Base-by-base conservation (phyloP, 2,113 vertebrate genomes). In the Perca flavescens region DNA sequence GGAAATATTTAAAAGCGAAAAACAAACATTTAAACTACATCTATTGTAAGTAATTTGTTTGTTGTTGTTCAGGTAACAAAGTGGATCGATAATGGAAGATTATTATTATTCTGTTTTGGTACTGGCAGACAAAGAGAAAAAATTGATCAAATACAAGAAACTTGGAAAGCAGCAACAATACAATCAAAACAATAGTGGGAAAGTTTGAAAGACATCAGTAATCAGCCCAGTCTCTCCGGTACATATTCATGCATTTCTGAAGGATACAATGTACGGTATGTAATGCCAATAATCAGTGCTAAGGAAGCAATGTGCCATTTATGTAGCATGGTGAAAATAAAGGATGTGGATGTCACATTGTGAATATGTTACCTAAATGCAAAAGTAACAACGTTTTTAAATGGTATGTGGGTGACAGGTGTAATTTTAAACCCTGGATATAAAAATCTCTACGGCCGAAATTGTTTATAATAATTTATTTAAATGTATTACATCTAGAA, bases 131-230 rank as follows among this genome's bases (percentile, higher is more conserved):
- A 1, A 28, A 57, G 19, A 54, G 40, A 8, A 75, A 75, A 52
- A 74, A 75, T 7, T 66, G 1, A 75, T 66, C 19, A 58, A 57
- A 46, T 28, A 31, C 67, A 56, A 43, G 40, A 58, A 52, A 9
- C 15, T 72, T 54, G n/a, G 13, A 68, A 21, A 62, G 40, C 14
- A 49, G 16, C 13, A 63, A 58, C 10, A 25, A 25, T 25, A 25
- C 25, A 25, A 71, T 25, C 3, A 28, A 10, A 46, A 43, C 16
- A 56, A 50, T 17, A 5, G 13, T 22, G 65, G 16, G 66, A 46
- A 77, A 17, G 31, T 69, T 74, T 28, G 50, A 21, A 43, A 60
- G n/a, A 19, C 14, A 6, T 36, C 49, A 28, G 49, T 12, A 53
- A 19, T 74, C 70, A 17, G 54, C 34, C 21, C 53, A 50, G 43